Percentiles rank a stretch among this genome's conserved stretches.
phyloP scores from a whole-genome alignment of 2,888 invertebrate genomes.

The Meteorus cinctellus region DNA sequence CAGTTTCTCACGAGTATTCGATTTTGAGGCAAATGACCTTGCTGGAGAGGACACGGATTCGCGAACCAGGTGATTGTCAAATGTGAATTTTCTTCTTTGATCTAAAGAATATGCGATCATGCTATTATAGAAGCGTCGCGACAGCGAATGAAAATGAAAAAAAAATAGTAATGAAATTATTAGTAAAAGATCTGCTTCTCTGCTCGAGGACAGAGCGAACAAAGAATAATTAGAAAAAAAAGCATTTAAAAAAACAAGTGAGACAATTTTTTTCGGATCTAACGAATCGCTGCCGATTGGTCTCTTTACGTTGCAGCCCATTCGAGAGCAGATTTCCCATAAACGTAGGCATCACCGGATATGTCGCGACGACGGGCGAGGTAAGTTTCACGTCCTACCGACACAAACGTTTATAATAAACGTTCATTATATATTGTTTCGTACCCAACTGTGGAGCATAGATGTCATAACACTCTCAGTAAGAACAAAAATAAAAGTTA shows the following conservation, averaged over 20 bases:
- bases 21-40: constrained; percentile 92
- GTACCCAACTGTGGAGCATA: background rate
- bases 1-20: constrained; percentile 95
- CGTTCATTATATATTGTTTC: constrained; percentile 8
- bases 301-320: constrained; percentile 77
- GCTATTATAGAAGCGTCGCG: background rate
- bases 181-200: constrained; percentile 40
- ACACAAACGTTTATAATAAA: constrained; percentile 29
- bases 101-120: background rate
- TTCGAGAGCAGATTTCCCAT: constrained; percentile 95
- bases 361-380: constrained; percentile 96
- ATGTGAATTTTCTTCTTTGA: constrained; percentile 54
- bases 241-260: background rate
- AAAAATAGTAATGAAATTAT: background rate
- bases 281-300: constrained; percentile 55
- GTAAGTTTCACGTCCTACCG: constrained; percentile 75
- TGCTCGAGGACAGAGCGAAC: constrained; percentile 51
- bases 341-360: constrained; percentile 95
- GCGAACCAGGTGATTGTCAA: constrained; percentile 79
- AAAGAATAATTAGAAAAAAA: constrained; percentile 17
- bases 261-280: constrained; percentile 48
- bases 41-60: constrained; percentile 87
- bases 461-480: constrained; percentile 12
- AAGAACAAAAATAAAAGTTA: constrained; percentile 11
- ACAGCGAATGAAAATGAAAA: background rate